A percentile compares a stretch with the other conserved stretches of the same genome.
phyloP scores from a whole-genome alignment of 2,797 vertebrate species.

The Micromesistius poutassou region DNA sequence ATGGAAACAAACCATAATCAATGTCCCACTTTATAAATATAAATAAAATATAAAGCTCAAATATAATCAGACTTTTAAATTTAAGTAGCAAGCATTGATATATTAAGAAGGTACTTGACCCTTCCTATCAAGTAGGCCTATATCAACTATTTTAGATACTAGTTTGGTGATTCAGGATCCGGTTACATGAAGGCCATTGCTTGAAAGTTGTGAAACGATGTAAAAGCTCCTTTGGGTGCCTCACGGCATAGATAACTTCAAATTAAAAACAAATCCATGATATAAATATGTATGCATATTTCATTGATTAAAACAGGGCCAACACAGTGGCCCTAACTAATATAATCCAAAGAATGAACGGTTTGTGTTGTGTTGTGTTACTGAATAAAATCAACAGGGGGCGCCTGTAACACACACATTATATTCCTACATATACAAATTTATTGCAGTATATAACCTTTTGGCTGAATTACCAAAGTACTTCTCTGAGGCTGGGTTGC shows the following conservation, averaged over 20 bases:
- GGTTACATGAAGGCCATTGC: constrained; percentile 51
- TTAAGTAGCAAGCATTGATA: background rate
- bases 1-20: constrained; percentile 79
- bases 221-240: constrained; percentile 72
- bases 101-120: constrained; percentile 26
- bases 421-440: too few relatives aligned
- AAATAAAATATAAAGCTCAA: too few relatives aligned
- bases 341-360: background rate
- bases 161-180: constrained; percentile 47
- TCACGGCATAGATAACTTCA: constrained; percentile 67
- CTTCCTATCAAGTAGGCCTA: constrained; percentile 56
- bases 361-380: too few relatives aligned
- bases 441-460: too few relatives aligned
- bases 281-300: constrained; percentile 49
- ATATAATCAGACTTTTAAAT: background rate
- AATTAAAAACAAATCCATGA: constrained; percentile 25
- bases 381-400: too few relatives aligned
- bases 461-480: too few relatives aligned
- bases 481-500: too few relatives aligned
- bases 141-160: constrained; percentile 65
- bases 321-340: constrained; percentile 68
- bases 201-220: constrained; percentile 61
- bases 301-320: constrained; percentile 10
- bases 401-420: too few relatives aligned
- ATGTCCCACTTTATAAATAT: too few relatives aligned